Base-by-base conservation (phyloP, 2,113 vertebrate genomes). In the Balaenoptera acutorostrata region DNA sequence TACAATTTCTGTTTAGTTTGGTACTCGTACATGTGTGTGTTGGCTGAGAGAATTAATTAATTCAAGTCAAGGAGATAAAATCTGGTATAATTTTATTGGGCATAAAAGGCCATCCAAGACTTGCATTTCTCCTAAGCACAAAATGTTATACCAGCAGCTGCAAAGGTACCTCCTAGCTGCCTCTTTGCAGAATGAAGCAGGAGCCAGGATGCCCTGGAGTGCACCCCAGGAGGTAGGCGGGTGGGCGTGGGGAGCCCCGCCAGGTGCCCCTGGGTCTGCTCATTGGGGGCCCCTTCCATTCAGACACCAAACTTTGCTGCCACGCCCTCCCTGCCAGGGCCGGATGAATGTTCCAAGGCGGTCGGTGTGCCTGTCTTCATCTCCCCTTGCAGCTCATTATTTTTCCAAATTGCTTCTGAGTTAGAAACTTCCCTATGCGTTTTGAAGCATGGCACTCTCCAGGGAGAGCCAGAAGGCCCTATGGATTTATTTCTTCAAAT, bases 21-120 rank as follows among this genome's bases (percentile, higher is more conserved):
- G 25, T 83, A 18, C 36, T 91, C 13, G 33, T 23, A 46, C 5
- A 4, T 69, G 29, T 85, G 29, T 85, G 3, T 39, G 13, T 87
- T 85, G 64, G 46, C 46, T 39, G 46, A 75, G 63, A 46, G 69
- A 83, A 87, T 93, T 71, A 80, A 88, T 61, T 96, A 69, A 41
- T 78, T 95, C 31, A 61, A 33, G 74, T 77, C 46, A 61, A 31
- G 20, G 18, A 13, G 44, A 66, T 89, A 64, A 90, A 57, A 52
- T 63, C 63, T 33, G 78, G 21, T 33, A 39, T 5, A 13, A 14
- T 95, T 77, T 46, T 83, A 39, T 39, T 9, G 36, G 33, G n/a
- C 23, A 23, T 64, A 85, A 69, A 80, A 94, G 84, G 39, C 36
- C 21, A 33, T 64, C 69, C 49, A 66, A 89, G 61, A 59, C 57